Evolutionary conservation across 2,797 vertebrate genomes (phyloP).

Genomic region (Leptatherina wallacei): DNA sequence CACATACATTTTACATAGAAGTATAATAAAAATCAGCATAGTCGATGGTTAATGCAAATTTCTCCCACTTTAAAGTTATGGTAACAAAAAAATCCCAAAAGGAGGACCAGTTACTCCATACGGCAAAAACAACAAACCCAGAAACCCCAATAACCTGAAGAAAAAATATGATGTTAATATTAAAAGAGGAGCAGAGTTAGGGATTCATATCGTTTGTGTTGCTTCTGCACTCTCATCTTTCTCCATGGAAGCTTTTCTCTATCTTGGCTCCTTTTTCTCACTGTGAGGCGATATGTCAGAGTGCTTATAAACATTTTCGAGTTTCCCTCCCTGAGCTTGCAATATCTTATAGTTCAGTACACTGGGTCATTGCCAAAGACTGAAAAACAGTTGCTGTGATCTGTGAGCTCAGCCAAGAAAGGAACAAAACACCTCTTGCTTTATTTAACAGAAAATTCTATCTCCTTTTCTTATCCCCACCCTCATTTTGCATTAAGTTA

Average conservation of each 20-base stretch:
- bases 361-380: constrained; percentile 66
- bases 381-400: constrained; percentile 64
- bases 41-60: background rate
- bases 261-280: constrained; percentile 42
- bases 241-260: constrained; percentile 38
- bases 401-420: constrained; percentile 42
- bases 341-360: constrained; percentile 65
- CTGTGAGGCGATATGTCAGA: constrained; percentile 56
- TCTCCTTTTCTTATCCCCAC: constrained; percentile 12
- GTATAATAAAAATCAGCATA: background rate
- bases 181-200: constrained; percentile 3
- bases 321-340: constrained; percentile 55
- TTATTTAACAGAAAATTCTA: constrained; percentile 44
- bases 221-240: constrained; percentile 39
- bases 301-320: constrained; percentile 63
- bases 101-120: background rate
- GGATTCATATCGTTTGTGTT: constrained; percentile 23
- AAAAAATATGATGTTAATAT: background rate
- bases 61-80: background rate
- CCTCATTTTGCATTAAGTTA: constrained; percentile 38
- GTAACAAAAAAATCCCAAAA: background rate
- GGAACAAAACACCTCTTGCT: constrained; percentile 34
- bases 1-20: background rate
- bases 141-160: background rate
- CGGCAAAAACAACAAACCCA: constrained; percentile 10